These are phyloP conservation scores for Peucedramus taeniatus DNA, from an alignment of 2,113 vertebrate species.

Conservation along the genomic window DNA sequence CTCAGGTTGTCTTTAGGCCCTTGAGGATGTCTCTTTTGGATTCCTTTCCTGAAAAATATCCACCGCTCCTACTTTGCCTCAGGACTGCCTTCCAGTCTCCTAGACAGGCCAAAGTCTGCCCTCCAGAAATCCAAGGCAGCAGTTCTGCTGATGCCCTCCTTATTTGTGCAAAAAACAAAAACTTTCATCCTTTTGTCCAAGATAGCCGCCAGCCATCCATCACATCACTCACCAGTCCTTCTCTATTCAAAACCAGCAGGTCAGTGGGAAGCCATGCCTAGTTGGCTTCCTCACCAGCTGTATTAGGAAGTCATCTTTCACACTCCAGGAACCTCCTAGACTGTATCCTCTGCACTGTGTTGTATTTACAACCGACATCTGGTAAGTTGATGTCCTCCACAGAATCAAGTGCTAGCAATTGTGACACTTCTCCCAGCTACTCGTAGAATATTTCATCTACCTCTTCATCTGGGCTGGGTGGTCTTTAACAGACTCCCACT, in stretches of 20 bases:
- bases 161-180: not conserved
- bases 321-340: not conserved
- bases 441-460: not conserved
- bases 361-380: not conserved
- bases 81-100: not conserved
- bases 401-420: not conserved
- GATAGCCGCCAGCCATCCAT: not conserved
- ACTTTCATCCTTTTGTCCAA: not conserved
- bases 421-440: not conserved
- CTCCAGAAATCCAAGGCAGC: not conserved
- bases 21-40: not conserved
- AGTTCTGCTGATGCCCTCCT: not conserved
- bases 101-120: not conserved
- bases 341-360: not conserved
- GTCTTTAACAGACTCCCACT: not conserved
- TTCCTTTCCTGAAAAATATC: not conserved
- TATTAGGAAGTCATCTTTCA: not conserved
- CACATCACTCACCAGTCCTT: not conserved
- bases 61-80: not conserved
- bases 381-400: not conserved
- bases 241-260: not conserved
- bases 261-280: not conserved
- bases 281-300: not conserved
- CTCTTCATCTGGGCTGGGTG: not conserved
- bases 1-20: not conserved